These are phyloP conservation scores for Heteromormyrus szaboi DNA, from an alignment of 2,797 vertebrate genomes.

Conservation along the genomic window DNA sequence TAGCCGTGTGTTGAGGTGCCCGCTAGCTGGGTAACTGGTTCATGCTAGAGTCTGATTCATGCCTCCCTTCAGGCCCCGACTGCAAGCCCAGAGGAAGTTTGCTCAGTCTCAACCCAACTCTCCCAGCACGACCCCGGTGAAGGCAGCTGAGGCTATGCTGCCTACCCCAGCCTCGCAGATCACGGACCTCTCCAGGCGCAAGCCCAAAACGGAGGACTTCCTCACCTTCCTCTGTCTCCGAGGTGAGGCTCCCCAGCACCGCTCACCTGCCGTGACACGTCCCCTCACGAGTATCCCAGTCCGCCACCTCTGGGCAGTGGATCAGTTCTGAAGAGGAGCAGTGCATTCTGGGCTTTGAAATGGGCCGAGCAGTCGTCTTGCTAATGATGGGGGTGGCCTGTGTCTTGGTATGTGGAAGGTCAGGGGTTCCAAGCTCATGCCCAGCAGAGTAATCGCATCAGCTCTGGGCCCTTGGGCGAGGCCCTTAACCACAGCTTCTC, in stretches of 20 bases:
- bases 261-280: neutral
- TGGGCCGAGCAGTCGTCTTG: neutral
- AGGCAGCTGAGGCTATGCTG: slow-evolving; percentile 81
- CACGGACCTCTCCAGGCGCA: slow-evolving; percentile 93
- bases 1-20: too few species aligned
- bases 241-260: slow-evolving; percentile 63
- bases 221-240: slow-evolving; percentile 98
- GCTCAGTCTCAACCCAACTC: slow-evolving; percentile 99
- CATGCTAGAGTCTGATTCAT: neutral
- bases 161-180: slow-evolving; percentile 81
- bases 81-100: slow-evolving; percentile 99
- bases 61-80: slow-evolving; percentile 75
- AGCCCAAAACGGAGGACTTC: slow-evolving; percentile 99
- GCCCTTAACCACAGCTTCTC: neutral
- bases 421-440: neutral
- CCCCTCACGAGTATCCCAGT: neutral
- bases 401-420: neutral
- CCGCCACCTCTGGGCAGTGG: neutral
- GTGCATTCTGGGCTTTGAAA: neutral
- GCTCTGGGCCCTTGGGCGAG: neutral
- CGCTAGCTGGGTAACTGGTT: neutral
- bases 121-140: slow-evolving; percentile 95
- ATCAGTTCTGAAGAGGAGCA: neutral
- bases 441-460: neutral
- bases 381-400: neutral